Percentiles rank a stretch among this genome's conserved stretches.
phyloP scores from a whole-genome alignment of 2,888 invertebrate genomes.

The Seira ritae region DNA sequence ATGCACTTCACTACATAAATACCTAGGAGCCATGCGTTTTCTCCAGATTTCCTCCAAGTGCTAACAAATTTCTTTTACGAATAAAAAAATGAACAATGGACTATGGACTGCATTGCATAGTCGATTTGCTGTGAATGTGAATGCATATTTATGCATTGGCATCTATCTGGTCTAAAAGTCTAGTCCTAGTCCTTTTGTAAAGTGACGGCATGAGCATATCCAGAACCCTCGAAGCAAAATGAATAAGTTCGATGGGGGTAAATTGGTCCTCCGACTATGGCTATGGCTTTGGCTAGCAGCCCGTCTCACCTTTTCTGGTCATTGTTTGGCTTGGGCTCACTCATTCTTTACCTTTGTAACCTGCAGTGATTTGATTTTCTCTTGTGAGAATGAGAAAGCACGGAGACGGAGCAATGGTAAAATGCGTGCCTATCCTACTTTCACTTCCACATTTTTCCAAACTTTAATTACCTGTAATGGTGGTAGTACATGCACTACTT shows the following conservation, averaged over 20 bases:
- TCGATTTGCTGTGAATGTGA: no score
- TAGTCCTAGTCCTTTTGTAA: not conserved
- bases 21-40: no score
- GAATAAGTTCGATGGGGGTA: slow-evolving; percentile 13
- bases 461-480: slow-evolving; percentile 35
- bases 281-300: no score
- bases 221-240: not conserved
- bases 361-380: slow-evolving; percentile 39
- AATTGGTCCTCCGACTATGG: not conserved
- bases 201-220: not conserved
- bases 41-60: slow-evolving; percentile 33
- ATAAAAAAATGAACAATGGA: slow-evolving; percentile 32
- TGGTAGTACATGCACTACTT: not conserved
- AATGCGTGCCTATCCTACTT: slow-evolving; percentile 53
- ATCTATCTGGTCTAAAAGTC: not conserved
- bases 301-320: slow-evolving; percentile 15
- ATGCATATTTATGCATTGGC: slow-evolving; percentile 13
- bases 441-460: slow-evolving; percentile 31
- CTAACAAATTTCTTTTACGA: slow-evolving; percentile 16
- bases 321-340: slow-evolving; percentile 43
- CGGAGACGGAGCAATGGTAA: not conserved
- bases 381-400: not conserved
- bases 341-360: slow-evolving; percentile 29
- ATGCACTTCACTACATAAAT: no score
- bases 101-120: no score